A percentile compares a stretch with the other conserved stretches of the same genome.
Evolutionary conservation across 1,140 invertebrate genomes (phyloP).

Genomic region (Drosophila sechellia): DNA sequence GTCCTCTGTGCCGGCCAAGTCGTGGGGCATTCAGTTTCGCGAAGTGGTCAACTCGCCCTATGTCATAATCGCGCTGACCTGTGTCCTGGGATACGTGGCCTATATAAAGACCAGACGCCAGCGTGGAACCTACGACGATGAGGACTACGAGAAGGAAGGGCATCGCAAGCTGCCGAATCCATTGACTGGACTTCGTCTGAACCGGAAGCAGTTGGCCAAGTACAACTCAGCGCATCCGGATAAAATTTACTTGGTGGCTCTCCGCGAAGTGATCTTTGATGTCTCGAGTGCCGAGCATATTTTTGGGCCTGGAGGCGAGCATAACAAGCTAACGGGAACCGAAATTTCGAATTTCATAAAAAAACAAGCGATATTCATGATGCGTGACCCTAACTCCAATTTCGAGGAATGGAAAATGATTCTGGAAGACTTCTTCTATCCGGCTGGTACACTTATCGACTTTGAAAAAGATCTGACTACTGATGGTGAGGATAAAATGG

Average conservation of each 20-base stretch:
- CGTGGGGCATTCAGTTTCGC: slow-evolving; percentile 30
- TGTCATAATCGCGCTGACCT: slow-evolving; percentile 18
- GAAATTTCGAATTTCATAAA: slow-evolving; percentile 28
- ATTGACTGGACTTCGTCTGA: slow-evolving; percentile 11
- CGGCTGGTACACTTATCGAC: slow-evolving; percentile 19
- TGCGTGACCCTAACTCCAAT: neutral
- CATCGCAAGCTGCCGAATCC: slow-evolving; percentile 11
- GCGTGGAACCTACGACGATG: slow-evolving; percentile 53
- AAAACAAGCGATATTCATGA: neutral
- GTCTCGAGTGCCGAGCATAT: slow-evolving; percentile 41
- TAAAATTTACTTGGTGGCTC: slow-evolving; percentile 32
- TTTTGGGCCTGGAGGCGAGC: slow-evolving; percentile 43
- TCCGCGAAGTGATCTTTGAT: slow-evolving; percentile 42
- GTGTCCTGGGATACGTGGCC: slow-evolving; percentile 28
- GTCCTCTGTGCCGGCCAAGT: slow-evolving; percentile 10
- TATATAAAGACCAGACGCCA: slow-evolving; percentile 6
- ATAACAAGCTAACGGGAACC: slow-evolving; percentile 17
- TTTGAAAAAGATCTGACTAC: neutral
- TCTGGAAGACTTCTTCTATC: slow-evolving; percentile 50
- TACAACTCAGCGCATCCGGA: slow-evolving; percentile 24
- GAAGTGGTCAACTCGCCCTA: slow-evolving; percentile 37
- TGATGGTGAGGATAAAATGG: neutral
- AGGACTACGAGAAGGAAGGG: slow-evolving; percentile 39
- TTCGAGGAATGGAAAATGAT: slow-evolving; percentile 23
- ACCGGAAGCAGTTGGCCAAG: neutral